Percentiles rank a stretch among this genome's conserved stretches.
Evolutionary conservation across 2,113 vertebrate genomes (phyloP).

Genomic region (Potamarius usumacintae): DNA sequence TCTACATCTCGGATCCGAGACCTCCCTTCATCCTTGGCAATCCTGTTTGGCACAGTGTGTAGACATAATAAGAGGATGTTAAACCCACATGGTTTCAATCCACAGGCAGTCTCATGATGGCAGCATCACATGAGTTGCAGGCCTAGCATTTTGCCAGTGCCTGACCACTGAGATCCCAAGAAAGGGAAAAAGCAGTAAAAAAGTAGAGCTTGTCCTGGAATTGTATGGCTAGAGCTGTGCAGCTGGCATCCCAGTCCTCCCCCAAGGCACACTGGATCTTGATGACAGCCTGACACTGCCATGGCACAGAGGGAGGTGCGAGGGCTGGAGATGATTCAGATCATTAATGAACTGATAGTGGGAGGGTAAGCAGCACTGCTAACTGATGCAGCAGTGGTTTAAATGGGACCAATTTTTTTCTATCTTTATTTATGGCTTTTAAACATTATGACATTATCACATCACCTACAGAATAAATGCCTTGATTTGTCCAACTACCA

Average conservation of each 20-base stretch:
- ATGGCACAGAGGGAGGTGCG: slow-evolving; percentile 11
- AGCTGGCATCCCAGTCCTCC: slow-evolving; percentile 1
- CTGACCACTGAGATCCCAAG: not conserved
- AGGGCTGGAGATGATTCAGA: slow-evolving; percentile 16
- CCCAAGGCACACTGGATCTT: slow-evolving; percentile 10
- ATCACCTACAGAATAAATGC: not conserved
- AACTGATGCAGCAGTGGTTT: not conserved
- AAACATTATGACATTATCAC: not conserved
- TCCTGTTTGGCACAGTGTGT: not conserved
- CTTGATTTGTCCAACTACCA: not conserved
- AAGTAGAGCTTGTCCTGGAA: not conserved
- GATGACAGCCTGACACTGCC: slow-evolving; percentile 32
- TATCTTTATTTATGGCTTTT: not conserved
- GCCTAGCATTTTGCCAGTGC: not conserved
- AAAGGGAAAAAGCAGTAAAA: not conserved
- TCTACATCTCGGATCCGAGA: not conserved
- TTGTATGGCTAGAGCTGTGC: not conserved
- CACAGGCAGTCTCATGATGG: not conserved
- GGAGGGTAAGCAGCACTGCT: not conserved
- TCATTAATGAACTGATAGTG: slow-evolving; percentile 16
- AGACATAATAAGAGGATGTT: not conserved
- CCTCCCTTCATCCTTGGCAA: not conserved
- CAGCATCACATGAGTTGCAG: not conserved
- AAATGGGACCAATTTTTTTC: not conserved
- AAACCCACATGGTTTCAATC: not conserved